A percentile compares a stretch with the other conserved stretches of the same genome.
These are phyloP conservation scores for Paratrypauchen microcephalus DNA, from an alignment of 2,797 vertebrate species.

Conservation along the genomic window DNA sequence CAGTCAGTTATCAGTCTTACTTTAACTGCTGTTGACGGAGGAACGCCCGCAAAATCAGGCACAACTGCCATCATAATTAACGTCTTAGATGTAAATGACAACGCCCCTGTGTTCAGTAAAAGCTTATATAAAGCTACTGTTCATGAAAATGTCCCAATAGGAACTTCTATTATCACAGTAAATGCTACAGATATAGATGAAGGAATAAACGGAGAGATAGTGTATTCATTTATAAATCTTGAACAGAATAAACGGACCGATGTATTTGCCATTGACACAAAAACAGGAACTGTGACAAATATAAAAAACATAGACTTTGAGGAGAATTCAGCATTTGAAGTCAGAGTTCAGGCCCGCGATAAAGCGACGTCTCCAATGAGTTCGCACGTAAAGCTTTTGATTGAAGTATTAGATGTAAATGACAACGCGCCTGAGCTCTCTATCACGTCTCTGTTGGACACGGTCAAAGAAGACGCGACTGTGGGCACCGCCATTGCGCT, in stretches of 20 bases:
- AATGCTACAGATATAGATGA: slow-evolving; percentile 56
- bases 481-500: slow-evolving; percentile 83
- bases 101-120: slow-evolving; percentile 45
- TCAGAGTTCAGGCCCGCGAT: slow-evolving; percentile 64
- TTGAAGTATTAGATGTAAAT: slow-evolving; percentile 70
- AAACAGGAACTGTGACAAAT: slow-evolving; percentile 1
- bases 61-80: slow-evolving; percentile 61
- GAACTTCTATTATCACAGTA: slow-evolving; percentile 66
- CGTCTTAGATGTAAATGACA: slow-evolving; percentile 53
- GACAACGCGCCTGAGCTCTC: slow-evolving; percentile 71
- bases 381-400: slow-evolving; percentile 62
- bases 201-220: slow-evolving; percentile 14
- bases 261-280: slow-evolving; percentile 37
- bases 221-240: slow-evolving; percentile 32
- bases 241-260: slow-evolving; percentile 35
- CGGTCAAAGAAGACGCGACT: slow-evolving; percentile 75
- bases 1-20: slow-evolving; percentile 57
- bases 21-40: slow-evolving; percentile 78
- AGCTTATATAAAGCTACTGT: slow-evolving; percentile 42
- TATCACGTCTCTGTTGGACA: slow-evolving; percentile 67
- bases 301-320: slow-evolving; percentile 59
- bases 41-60: slow-evolving; percentile 73
- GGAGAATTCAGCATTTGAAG: slow-evolving; percentile 52
- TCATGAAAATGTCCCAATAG: slow-evolving; percentile 31
- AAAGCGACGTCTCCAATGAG: slow-evolving; percentile 41